These are phyloP conservation scores for Brenthis hecate DNA, from an alignment of 2,888 invertebrate species.

Conservation along the genomic window DNA sequence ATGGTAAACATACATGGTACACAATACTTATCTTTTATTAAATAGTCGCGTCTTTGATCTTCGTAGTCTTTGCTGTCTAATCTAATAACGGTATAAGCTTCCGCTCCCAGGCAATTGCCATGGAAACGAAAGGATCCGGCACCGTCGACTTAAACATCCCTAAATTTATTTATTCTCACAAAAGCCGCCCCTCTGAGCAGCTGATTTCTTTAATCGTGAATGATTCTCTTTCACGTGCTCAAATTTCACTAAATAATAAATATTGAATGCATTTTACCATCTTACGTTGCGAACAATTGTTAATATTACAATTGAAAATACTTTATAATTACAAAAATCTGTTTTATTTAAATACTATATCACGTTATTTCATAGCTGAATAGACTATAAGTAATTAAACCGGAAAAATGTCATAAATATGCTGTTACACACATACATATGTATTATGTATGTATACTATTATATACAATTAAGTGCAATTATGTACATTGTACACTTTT, in stretches of 20 bases:
- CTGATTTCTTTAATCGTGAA: constrained; percentile 66
- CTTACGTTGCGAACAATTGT: neutral
- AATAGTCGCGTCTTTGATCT: constrained; percentile 42
- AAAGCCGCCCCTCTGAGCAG: constrained; percentile 52
- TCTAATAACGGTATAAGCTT: constrained; percentile 48
- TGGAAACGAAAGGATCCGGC: constrained; percentile 52
- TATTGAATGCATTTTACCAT: constrained; percentile 18
- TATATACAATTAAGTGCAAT: neutral
- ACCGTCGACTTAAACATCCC: constrained; percentile 56
- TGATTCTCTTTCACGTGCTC: constrained; percentile 38
- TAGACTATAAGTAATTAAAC: constrained; percentile 1
- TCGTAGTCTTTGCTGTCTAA: constrained; percentile 39
- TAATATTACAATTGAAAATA: neutral
- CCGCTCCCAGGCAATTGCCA: constrained; percentile 59
- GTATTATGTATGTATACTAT: too few species aligned
- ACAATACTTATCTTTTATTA: constrained; percentile 39
- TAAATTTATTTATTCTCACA: constrained; percentile 58
- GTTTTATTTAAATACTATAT: neutral
- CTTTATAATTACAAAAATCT: too few species aligned
- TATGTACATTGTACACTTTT: neutral
- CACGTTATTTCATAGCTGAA: neutral
- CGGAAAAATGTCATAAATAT: neutral
- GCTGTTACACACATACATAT: too few species aligned
- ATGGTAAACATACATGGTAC: constrained; percentile 33
- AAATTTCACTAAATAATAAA: constrained; percentile 30